Evolutionary conservation across 2,797 vertebrate species (phyloP).

Genomic region (Morus bassanus): DNA sequence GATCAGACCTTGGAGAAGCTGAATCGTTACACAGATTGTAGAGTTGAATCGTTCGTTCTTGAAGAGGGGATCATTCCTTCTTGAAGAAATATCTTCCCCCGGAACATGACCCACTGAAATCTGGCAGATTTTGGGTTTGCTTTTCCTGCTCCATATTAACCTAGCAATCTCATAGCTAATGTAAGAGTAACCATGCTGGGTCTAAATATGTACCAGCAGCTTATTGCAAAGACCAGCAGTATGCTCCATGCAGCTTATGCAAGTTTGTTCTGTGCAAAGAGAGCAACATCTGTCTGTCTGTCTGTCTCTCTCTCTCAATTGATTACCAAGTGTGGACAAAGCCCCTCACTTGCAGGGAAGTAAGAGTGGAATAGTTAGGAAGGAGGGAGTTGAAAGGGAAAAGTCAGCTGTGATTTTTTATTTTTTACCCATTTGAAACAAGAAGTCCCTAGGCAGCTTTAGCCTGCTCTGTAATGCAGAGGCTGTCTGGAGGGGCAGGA

Average conservation of each 20-base stretch:
- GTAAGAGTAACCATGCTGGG: background rate
- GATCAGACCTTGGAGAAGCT: background rate
- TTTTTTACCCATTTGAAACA: background rate
- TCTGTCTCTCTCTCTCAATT: background rate
- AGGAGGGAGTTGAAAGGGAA: background rate
- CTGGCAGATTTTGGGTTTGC: background rate
- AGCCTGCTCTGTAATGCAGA: background rate
- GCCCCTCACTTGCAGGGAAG: background rate
- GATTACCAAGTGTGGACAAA: background rate
- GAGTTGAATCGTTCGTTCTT: background rate
- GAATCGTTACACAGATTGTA: background rate
- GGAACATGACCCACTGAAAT: background rate
- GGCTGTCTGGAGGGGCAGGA: conserved; percentile 8
- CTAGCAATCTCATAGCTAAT: background rate
- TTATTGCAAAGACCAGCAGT: background rate
- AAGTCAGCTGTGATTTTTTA: background rate
- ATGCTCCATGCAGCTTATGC: background rate
- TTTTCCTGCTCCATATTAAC: background rate
- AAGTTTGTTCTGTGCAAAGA: background rate
- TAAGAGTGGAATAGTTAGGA: background rate
- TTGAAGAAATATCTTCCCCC: background rate
- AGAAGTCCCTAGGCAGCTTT: background rate
- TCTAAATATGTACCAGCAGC: background rate
- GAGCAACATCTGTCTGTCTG: background rate
- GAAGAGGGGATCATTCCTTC: background rate